Conservation (phyloP, 2,888 invertebrate genomes). For the Iphiclides podalirius region DNA sequence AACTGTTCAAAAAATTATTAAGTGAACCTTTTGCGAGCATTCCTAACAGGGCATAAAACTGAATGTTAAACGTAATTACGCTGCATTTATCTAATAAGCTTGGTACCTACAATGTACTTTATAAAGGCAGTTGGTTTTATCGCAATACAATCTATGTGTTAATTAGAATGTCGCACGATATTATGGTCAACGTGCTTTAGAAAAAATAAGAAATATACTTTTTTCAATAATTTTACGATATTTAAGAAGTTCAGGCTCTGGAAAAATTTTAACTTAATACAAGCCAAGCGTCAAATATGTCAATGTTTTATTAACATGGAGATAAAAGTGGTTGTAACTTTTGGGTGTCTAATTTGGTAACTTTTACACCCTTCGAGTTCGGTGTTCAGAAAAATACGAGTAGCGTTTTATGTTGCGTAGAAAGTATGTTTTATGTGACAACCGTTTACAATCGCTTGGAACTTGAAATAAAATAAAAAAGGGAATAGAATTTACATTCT, state of each 20-base stretch:
- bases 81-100: too few relatives aligned
- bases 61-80: too few relatives aligned
- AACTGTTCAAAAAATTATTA: too few relatives aligned
- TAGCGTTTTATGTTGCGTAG: constrained; percentile 22
- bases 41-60: too few relatives aligned
- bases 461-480: constrained; percentile 13
- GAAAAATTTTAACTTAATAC: constrained; percentile 14
- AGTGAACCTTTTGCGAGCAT: too few relatives aligned
- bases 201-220: too few relatives aligned
- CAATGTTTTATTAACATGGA: constrained; percentile 20
- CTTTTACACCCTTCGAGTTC: constrained; percentile 23
- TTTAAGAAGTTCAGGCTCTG: too few relatives aligned
- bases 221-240: too few relatives aligned
- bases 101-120: too few relatives aligned
- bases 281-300: constrained; percentile 19
- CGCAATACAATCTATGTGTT: not conserved
- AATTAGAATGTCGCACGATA: not conserved
- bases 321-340: constrained; percentile 25
- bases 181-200: too few relatives aligned
- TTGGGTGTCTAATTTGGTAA: constrained; percentile 27
- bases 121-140: not conserved
- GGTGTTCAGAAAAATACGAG: constrained; percentile 24
- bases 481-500: constrained; percentile 5
- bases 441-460: constrained; percentile 21
- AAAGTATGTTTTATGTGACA: constrained; percentile 21